A percentile compares a stretch with the other conserved stretches of the same genome.
phyloP scores from a whole-genome alignment of 2,797 vertebrate genomes.

The Mus minutoides region DNA sequence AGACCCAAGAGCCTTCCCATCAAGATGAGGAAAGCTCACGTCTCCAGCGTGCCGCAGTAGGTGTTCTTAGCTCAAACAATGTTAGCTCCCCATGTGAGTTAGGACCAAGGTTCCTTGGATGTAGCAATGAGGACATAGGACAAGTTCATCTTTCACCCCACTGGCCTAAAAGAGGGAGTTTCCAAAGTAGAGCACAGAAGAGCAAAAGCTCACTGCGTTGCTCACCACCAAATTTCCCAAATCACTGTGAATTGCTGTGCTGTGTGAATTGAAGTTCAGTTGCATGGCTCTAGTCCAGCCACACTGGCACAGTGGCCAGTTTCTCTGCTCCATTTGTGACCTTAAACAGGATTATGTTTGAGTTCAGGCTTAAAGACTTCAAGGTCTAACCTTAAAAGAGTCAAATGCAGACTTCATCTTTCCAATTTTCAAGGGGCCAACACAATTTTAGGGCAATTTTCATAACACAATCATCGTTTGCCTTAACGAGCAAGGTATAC shows the following conservation, averaged over 20 bases:
- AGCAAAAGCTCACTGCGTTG: not conserved
- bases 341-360: not conserved
- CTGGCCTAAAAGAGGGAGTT: not conserved
- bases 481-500: not conserved
- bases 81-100: not conserved
- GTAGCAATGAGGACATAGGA: constrained; percentile 74
- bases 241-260: not conserved
- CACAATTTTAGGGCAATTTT: not conserved
- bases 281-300: not conserved
- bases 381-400: not conserved
- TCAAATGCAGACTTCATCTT: not conserved
- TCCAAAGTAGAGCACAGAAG: not conserved
- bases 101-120: not conserved
- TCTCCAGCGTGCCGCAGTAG: rapidly evolving
- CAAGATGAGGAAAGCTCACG: not conserved
- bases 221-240: not conserved
- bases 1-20: not conserved
- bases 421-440: not conserved
- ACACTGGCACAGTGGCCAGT: not conserved
- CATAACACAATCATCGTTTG: not conserved
- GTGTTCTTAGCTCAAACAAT: not conserved
- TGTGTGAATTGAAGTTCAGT: not conserved
- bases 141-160: constrained; percentile 69
- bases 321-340: not conserved
- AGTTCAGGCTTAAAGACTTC: not conserved